These are phyloP conservation scores for Gortyna flavago DNA, from an alignment of 2,888 invertebrate genomes.

Conservation along the genomic window DNA sequence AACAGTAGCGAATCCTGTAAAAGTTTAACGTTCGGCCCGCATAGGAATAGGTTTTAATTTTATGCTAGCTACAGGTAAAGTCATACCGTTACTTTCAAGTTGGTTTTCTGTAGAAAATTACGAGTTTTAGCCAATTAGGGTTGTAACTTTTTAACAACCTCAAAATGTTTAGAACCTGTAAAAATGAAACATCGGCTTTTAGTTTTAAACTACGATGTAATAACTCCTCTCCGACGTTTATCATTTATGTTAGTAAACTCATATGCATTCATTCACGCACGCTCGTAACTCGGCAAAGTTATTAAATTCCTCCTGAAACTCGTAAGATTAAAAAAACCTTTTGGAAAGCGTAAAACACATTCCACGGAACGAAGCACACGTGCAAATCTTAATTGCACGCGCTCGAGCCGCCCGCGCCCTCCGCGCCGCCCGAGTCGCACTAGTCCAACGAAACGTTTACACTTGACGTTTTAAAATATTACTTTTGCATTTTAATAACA, in stretches of 20 bases:
- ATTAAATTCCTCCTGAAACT: constrained; percentile 67
- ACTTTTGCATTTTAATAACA: constrained; percentile 85
- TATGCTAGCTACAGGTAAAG: constrained; percentile 57
- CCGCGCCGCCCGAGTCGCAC: constrained; percentile 66
- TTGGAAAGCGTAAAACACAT: constrained; percentile 71
- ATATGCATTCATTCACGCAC: constrained; percentile 33
- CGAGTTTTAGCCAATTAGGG: constrained; percentile 8
- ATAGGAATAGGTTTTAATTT: constrained; percentile 66
- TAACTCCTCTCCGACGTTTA: constrained; percentile 22
- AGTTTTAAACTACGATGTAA: constrained; percentile 8
- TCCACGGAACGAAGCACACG: constrained; percentile 72
- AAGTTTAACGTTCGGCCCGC: constrained; percentile 67
- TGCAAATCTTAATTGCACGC: constrained; percentile 81
- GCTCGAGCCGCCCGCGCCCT: constrained; percentile 65
- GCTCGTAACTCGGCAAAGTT: constrained; percentile 57
- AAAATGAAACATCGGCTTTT: constrained; percentile 4
- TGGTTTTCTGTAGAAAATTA: constrained; percentile 24
- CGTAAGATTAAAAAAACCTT: constrained; percentile 68
- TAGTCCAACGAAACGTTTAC: constrained; percentile 73
- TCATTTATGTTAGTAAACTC: constrained; percentile 33
- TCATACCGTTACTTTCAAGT: constrained; percentile 41
- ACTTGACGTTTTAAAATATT: constrained; percentile 83
- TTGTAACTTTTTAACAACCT: constrained; percentile 13
- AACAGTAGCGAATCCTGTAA: constrained; percentile 56
- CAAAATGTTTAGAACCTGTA: constrained; percentile 8